A percentile compares a stretch with the other conserved stretches of the same genome.
Evolutionary conservation across 2,113 vertebrate species (phyloP).

Genomic region (Bubo bubo): DNA sequence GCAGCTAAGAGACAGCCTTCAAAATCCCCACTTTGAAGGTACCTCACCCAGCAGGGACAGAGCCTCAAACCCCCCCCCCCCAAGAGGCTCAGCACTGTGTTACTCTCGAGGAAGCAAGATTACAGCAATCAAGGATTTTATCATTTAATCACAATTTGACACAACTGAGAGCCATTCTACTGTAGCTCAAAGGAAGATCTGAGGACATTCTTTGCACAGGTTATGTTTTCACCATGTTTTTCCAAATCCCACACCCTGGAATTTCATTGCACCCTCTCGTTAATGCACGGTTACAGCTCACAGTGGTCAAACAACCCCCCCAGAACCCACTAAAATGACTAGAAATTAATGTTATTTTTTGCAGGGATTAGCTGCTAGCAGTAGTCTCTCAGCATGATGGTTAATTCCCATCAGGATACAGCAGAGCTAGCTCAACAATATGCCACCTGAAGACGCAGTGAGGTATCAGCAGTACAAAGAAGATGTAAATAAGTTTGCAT

Average conservation of each 20-base stretch:
- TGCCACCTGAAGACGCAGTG: background rate
- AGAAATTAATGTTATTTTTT: background rate
- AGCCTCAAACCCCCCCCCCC: background rate
- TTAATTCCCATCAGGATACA: background rate
- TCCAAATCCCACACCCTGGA: background rate
- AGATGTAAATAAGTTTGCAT: background rate
- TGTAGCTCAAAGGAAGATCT: background rate
- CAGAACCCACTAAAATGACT: background rate
- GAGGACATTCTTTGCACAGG: background rate
- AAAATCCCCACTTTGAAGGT: background rate
- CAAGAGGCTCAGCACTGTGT: background rate
- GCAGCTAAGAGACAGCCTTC: background rate
- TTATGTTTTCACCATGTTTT: background rate
- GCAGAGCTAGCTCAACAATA: background rate
- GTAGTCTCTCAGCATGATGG: background rate
- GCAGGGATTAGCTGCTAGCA: background rate
- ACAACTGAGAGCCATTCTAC: fast-evolving
- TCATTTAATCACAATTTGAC: background rate
- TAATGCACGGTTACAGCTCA: background rate
- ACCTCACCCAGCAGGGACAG: background rate
- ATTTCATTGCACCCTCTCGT: background rate
- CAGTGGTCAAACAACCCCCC: background rate
- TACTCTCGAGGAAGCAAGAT: background rate
- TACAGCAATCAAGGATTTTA: background rate
- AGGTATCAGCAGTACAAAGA: background rate